Evolutionary conservation across 2,113 vertebrate genomes (phyloP), one percentile per base, ranked within the genome.

Genomic region (Caretta caretta): DNA sequence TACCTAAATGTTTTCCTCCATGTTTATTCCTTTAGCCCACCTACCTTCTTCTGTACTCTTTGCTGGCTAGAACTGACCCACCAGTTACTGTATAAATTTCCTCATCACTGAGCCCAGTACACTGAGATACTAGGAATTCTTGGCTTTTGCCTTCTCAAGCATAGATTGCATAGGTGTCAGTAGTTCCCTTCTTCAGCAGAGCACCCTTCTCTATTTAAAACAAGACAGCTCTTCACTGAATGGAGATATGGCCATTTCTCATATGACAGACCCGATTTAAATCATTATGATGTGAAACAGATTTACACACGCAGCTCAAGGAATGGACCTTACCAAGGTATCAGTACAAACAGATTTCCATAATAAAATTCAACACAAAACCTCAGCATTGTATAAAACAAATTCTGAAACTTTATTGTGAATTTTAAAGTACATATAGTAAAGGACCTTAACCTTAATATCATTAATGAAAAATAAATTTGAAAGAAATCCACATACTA

Each of bases 381-480:
- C 97, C 98, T 98, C 98, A 96, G 98, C 95, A 97, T 93, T 98
- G 97, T 98, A 99, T 93, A 98, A 99, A 99, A 98, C 97, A 98
- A 98, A 91, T 98, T 98, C 97, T 98, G 98, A 98, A 98, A 98
- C 98, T 99, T 99, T 99, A 99, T 99, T 99, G 98, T 98, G 97
- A 98, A 98, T 98, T 98, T 98, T 97, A 97, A 98, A 95, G 97
- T 98, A 99, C 98, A 99, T 98, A 98, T 98, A 98, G 97, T 96
- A 98, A 98, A 98, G 96, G 97, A 98, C 96, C 88, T 95, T 97
- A 96, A 97, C 97, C 97, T 98, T 97, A 97, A 98, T 98, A 98
- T 97, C 93, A 98, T 98, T 98, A 97, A 98, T 98, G 98, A 97
- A 98, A 98, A 98, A 98, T 98, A 98, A 98, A 97, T 93, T 97